phyloP scores from a whole-genome alignment of 2,113 vertebrate species.

The Gambusia affinis region DNA sequence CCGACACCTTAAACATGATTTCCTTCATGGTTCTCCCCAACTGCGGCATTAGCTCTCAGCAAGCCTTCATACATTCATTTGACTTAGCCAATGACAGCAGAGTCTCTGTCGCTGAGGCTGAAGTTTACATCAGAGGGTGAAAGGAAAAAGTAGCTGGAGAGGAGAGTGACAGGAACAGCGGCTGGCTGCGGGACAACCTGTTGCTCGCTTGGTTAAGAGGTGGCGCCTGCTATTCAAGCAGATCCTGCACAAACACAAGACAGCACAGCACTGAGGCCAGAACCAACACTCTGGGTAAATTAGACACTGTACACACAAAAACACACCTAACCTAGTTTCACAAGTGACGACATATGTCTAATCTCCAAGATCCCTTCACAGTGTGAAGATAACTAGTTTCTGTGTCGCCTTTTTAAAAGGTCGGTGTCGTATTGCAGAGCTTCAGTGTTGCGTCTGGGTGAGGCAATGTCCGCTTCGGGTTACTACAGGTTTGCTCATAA shows the following conservation, averaged over 20 bases:
- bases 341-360: not conserved
- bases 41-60: conserved; percentile 31
- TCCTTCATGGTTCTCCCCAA: conserved; percentile 22
- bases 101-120: conserved; percentile 32
- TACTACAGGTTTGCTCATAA: not conserved
- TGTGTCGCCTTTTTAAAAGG: not conserved
- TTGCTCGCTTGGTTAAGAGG: conserved; percentile 34
- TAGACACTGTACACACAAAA: not conserved
- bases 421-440: not conserved
- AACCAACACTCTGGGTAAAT: conserved; percentile 13
- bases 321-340: not conserved
- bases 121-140: conserved; percentile 49
- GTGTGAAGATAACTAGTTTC: not conserved
- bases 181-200: conserved; percentile 25
- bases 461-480: not conserved
- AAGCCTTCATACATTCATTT: conserved; percentile 62
- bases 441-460: not conserved
- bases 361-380: not conserved
- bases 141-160: conserved; percentile 57
- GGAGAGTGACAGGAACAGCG: conserved; percentile 35
- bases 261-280: conserved; percentile 23
- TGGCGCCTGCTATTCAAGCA: conserved; percentile 75
- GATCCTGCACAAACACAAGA: conserved; percentile 68
- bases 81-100: conserved; percentile 56
- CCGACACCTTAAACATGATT: conserved; percentile 37